phyloP scores from a whole-genome alignment of 2,113 vertebrate species.

The Rhagologus leucostigma region DNA sequence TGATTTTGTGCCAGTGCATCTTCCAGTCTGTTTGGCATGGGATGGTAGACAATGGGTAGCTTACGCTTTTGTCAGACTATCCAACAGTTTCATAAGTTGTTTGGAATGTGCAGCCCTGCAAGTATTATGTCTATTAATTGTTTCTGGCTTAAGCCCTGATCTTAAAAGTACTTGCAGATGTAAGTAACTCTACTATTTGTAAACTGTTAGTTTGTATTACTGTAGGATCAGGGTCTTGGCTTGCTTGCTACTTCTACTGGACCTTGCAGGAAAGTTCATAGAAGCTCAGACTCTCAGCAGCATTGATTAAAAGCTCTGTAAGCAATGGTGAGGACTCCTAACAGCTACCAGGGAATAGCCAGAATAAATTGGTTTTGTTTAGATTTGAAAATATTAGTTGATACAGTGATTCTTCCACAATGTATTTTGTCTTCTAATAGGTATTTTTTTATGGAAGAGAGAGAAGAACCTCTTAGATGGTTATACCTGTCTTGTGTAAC shows the following conservation, averaged over 20 bases:
- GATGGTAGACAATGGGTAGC: background rate
- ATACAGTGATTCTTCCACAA: background rate
- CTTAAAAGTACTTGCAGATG: conserved; percentile 26
- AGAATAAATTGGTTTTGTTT: background rate
- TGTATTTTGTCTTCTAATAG: background rate
- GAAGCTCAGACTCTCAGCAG: background rate
- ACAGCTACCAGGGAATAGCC: background rate
- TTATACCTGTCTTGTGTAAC: background rate
- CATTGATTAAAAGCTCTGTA: background rate
- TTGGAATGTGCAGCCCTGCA: background rate
- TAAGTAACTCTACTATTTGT: background rate
- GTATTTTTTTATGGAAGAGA: background rate
- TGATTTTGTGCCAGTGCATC: background rate
- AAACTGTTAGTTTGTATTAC: background rate
- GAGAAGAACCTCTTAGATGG: background rate
- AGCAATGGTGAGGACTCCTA: background rate
- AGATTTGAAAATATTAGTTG: background rate
- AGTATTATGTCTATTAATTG: background rate
- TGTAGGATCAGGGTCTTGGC: background rate
- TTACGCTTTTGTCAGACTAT: background rate
- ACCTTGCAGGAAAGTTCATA: background rate
- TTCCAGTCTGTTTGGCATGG: background rate
- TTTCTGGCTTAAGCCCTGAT: background rate
- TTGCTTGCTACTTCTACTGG: background rate
- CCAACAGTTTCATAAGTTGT: background rate